phyloP scores from a whole-genome alignment of 2,113 vertebrate genomes.

The Cynopterus brachyotis region DNA sequence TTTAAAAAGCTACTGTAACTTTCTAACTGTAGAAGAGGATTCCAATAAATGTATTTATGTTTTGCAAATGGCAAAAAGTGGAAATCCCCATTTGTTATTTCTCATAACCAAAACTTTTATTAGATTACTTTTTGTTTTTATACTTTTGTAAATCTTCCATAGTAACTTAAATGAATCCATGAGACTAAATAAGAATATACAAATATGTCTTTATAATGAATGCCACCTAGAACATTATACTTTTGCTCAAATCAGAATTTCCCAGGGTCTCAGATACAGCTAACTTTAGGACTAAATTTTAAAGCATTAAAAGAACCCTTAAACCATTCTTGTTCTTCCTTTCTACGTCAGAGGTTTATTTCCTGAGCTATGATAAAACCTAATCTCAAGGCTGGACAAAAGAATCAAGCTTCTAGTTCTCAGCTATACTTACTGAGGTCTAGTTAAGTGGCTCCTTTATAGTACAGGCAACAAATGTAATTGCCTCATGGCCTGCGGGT shows the following conservation, averaged over 20 bases:
- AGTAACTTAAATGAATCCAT: not conserved
- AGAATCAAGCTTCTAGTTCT: constrained; percentile 83
- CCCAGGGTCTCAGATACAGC: constrained; percentile 71
- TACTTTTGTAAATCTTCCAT: not conserved
- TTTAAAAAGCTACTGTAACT: not conserved
- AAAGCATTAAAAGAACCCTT: constrained; percentile 73
- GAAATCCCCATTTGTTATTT: constrained; percentile 29
- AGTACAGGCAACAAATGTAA: constrained; percentile 87
- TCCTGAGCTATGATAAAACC: constrained; percentile 82
- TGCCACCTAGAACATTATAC: constrained; percentile 43
- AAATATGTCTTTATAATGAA: constrained; percentile 41
- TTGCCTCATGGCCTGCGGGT: constrained; percentile 87
- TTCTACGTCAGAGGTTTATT: constrained; percentile 81
- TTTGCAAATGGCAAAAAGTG: not conserved
- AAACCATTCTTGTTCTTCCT: constrained; percentile 77
- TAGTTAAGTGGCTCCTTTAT: constrained; percentile 83
- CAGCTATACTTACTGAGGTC: constrained; percentile 81
- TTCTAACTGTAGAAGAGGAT: not conserved
- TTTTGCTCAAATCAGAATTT: constrained; percentile 70
- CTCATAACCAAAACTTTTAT: not conserved
- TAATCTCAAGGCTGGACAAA: constrained; percentile 84
- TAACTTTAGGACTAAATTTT: constrained; percentile 74
- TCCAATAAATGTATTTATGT: not conserved
- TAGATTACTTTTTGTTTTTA: not conserved
- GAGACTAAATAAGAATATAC: not conserved